These are phyloP conservation scores for Formicarius rufipectus DNA, from an alignment of 2,113 vertebrate species.

Conservation along the genomic window DNA sequence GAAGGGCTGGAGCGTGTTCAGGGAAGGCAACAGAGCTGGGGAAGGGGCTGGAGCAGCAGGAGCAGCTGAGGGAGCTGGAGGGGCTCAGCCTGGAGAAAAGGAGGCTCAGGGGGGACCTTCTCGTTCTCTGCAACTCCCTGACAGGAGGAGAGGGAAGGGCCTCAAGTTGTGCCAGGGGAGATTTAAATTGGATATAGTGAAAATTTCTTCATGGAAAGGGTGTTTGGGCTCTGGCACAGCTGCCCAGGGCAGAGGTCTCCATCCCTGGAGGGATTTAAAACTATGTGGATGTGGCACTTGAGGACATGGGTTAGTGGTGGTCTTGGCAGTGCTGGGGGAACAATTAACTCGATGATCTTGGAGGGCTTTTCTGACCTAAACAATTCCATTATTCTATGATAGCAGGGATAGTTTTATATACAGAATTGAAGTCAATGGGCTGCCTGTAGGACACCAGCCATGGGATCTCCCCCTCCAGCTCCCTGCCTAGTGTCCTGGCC, in stretches of 20 bases:
- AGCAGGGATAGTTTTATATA: background rate
- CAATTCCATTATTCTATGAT: background rate
- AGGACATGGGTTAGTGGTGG: background rate
- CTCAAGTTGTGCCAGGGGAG: background rate
- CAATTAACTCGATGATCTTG: background rate
- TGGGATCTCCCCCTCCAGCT: background rate
- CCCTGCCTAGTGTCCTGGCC: background rate
- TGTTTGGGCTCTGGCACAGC: background rate
- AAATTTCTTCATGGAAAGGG: accelerated
- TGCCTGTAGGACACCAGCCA: background rate
- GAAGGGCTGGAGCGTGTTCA: accelerated
- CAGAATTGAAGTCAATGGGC: background rate
- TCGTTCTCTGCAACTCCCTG: background rate
- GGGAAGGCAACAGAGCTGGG: accelerated
- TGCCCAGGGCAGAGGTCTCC: background rate
- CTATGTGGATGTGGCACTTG: accelerated
- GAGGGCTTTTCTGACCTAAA: background rate
- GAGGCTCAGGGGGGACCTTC: background rate
- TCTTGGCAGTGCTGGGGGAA: background rate
- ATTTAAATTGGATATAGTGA: no score
- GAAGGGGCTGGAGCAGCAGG: background rate
- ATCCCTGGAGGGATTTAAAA: background rate
- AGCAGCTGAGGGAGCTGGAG: background rate
- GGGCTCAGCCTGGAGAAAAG: background rate
- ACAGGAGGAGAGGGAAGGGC: accelerated